phyloP scores from a whole-genome alignment of 2,888 invertebrate species.

The Clostera curtula region DNA sequence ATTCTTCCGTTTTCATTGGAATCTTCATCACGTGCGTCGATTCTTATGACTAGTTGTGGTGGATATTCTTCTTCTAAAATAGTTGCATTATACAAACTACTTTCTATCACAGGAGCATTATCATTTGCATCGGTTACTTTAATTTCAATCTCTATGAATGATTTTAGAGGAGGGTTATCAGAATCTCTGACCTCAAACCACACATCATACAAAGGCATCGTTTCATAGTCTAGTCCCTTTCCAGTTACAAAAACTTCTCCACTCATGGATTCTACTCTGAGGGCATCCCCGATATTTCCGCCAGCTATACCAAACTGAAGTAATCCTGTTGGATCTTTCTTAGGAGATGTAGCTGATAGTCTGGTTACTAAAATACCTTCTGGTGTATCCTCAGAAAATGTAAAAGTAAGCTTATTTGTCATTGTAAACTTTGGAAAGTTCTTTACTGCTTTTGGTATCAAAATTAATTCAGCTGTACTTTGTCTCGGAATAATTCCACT shows the following conservation, averaged over 20 bases:
- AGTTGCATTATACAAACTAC: constrained; percentile 86
- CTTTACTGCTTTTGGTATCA: constrained; percentile 84
- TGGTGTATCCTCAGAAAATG: constrained; percentile 85
- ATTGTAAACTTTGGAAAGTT: constrained; percentile 87
- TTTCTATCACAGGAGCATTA: constrained; percentile 89
- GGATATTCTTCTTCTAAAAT: constrained; percentile 91
- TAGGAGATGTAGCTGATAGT: constrained; percentile 86
- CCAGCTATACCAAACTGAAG: constrained; percentile 91
- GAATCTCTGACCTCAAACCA: constrained; percentile 95
- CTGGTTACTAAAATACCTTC: constrained; percentile 86
- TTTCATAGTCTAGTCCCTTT: constrained; percentile 89
- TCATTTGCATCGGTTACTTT: constrained; percentile 96
- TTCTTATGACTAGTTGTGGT: constrained; percentile 82
- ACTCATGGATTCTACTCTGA: constrained; percentile 84
- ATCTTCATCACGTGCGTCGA: constrained; percentile 89
- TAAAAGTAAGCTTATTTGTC: constrained; percentile 81
- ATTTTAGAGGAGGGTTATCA: constrained; percentile 86
- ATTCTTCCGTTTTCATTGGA: constrained; percentile 91
- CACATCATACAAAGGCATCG: constrained; percentile 87
- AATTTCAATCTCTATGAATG: constrained; percentile 87
- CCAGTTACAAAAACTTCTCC: constrained; percentile 88
- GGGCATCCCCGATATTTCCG: constrained; percentile 93
- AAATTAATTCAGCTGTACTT: constrained; percentile 83
- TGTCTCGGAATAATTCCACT: constrained; percentile 81
- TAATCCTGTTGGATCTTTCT: constrained; percentile 80